Evolutionary conservation across 2,113 vertebrate species (phyloP).

Genomic region (Calidris pygmaea): DNA sequence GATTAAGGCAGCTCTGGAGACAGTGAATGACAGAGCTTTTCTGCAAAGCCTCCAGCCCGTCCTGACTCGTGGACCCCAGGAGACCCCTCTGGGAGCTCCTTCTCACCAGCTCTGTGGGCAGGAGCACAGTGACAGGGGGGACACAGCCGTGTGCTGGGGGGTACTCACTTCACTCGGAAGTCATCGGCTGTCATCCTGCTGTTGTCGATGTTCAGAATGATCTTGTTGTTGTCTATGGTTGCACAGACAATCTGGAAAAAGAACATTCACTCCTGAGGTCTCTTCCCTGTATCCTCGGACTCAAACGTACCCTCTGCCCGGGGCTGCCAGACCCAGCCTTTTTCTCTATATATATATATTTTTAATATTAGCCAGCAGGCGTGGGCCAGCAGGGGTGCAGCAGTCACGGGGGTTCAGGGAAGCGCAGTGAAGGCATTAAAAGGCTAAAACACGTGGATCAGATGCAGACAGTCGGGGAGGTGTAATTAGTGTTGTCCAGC

Average conservation of each 20-base stretch:
- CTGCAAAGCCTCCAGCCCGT: neutral
- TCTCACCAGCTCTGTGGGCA: fast-evolving
- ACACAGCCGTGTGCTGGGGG: neutral
- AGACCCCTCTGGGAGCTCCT: neutral
- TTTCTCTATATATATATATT: neutral
- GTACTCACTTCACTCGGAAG: constrained; percentile 83
- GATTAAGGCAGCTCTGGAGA: neutral
- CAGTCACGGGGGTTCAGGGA: neutral
- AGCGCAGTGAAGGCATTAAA: neutral
- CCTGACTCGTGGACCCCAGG: neutral
- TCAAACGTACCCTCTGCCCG: neutral
- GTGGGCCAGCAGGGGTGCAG: neutral
- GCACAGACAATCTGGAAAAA: constrained; percentile 70
- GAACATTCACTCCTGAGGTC: neutral
- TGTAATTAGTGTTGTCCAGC: neutral
- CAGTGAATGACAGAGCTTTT: neutral
- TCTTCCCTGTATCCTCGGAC: neutral
- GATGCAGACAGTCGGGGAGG: neutral
- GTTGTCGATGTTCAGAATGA: constrained; percentile 78
- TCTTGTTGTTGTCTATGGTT: constrained; percentile 62
- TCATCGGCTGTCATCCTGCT: constrained; percentile 75
- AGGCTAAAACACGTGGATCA: fast-evolving
- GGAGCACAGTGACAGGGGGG: neutral
- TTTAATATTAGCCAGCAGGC: neutral
- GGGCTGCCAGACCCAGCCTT: neutral